Percentiles rank a stretch among this genome's conserved stretches.
phyloP scores from a whole-genome alignment of 2,888 invertebrate species.

The Nyleta sp. region DNA sequence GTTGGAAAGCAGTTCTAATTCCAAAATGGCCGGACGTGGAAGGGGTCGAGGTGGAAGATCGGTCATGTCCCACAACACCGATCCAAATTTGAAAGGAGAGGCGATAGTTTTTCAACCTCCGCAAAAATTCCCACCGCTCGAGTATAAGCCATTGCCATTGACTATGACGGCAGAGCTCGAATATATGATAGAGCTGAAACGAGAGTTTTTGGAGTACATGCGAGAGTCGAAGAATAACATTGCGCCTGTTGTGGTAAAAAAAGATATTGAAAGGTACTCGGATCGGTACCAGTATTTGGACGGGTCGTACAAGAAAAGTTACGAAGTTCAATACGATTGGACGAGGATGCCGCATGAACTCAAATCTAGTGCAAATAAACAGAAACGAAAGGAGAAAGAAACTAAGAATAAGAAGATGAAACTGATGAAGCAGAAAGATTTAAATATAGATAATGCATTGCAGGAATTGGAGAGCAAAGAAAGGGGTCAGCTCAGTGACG shows the following conservation, averaged over 20 bases:
- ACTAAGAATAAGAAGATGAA: conserved; percentile 53
- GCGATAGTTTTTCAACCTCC: conserved; percentile 81
- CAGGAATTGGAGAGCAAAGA: conserved; percentile 88
- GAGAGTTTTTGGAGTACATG: conserved; percentile 88
- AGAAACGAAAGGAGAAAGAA: conserved; percentile 71
- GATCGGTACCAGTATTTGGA: conserved; percentile 76
- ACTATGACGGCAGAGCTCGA: conserved; percentile 83
- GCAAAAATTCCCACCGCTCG: conserved; percentile 81
- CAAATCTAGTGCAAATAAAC: conserved; percentile 69
- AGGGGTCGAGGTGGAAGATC: conserved; percentile 79
- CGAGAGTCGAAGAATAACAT: conserved; percentile 87
- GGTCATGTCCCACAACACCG: conserved; percentile 78
- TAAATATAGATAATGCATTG: conserved; percentile 81
- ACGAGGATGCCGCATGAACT: conserved; percentile 75
- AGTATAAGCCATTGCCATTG: conserved; percentile 82
- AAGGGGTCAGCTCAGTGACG: conserved; percentile 76
- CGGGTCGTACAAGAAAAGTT: conserved; percentile 67
- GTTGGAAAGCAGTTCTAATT: too few relatives aligned
- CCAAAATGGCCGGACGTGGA: conserved; percentile 79
- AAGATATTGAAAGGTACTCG: conserved; percentile 79
- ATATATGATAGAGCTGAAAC: conserved; percentile 88
- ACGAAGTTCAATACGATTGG: conserved; percentile 77
- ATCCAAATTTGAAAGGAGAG: conserved; percentile 80
- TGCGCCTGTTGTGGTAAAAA: conserved; percentile 72
- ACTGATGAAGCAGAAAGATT: conserved; percentile 67